Conservation (phyloP, 2,888 invertebrate genomes). For the Aleiodes leptofemur region DNA sequence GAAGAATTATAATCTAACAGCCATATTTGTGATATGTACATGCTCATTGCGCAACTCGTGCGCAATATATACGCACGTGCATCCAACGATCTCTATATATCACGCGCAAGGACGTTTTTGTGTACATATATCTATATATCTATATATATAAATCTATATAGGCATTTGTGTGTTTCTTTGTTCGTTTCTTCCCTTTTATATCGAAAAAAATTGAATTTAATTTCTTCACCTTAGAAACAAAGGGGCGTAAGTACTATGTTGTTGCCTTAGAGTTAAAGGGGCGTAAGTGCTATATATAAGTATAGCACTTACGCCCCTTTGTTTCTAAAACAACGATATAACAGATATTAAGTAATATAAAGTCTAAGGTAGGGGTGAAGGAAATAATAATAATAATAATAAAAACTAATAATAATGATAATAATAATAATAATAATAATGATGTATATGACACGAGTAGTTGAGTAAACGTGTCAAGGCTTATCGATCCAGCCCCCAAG, state of each 20-base stretch:
- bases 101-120: constrained; percentile 32
- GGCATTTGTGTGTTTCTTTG: not conserved
- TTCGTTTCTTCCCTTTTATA: too few relatives aligned
- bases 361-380: not conserved
- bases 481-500: constrained; percentile 65
- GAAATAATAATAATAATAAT: constrained; percentile 43
- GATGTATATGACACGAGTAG: constrained; percentile 13
- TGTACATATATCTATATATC: too few relatives aligned
- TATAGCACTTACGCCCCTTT: too few relatives aligned
- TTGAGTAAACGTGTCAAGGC: constrained; percentile 68
- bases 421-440: constrained; percentile 40
- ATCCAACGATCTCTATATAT: constrained; percentile 18
- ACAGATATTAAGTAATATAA: not conserved
- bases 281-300: too few relatives aligned
- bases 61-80: constrained; percentile 34
- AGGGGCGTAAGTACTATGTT: too few relatives aligned
- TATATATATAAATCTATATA: too few relatives aligned
- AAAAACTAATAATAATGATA: constrained; percentile 32
- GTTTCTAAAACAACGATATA: not conserved
- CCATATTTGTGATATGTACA: not conserved
- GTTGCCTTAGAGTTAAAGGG: too few relatives aligned
- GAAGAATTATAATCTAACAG: too few relatives aligned
- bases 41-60: constrained; percentile 34
- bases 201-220: too few relatives aligned
- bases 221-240: not conserved